phyloP scores from a whole-genome alignment of 2,797 vertebrate genomes.

The Lacerta bilineata region DNA sequence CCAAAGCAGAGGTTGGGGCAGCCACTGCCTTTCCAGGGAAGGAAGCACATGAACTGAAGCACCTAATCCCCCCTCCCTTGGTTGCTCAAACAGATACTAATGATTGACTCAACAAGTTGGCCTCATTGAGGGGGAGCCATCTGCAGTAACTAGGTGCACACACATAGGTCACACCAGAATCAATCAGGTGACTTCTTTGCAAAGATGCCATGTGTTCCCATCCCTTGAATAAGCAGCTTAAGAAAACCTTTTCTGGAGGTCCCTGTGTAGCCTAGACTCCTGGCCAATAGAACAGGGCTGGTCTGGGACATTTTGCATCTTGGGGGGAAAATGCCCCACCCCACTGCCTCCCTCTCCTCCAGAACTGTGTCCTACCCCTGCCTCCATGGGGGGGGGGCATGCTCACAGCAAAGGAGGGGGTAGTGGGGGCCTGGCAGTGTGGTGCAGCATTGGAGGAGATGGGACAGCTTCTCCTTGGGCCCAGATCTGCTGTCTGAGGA shows the following conservation, averaged over 20 bases:
- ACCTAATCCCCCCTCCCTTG: constrained; percentile 1
- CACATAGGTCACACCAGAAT: not conserved
- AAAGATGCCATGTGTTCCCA: not conserved
- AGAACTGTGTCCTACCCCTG: too few species aligned
- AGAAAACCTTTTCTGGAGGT: not conserved
- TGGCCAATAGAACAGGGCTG: not conserved
- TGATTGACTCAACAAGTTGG: not conserved
- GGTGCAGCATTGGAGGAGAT: too few species aligned
- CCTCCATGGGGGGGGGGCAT: too few species aligned
- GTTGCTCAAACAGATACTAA: constrained; percentile 14
- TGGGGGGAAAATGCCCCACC: too few species aligned
- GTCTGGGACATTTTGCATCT: too few species aligned
- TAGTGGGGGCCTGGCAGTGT: too few species aligned
- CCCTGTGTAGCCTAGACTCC: not conserved
- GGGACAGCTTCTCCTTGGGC: too few species aligned
- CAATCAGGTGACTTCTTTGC: too few species aligned
- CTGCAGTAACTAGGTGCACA: not conserved
- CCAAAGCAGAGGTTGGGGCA: constrained; percentile 67
- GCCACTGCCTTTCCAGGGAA: not conserved
- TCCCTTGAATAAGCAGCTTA: not conserved
- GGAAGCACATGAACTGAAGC: constrained; percentile 67
- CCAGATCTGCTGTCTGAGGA: too few species aligned
- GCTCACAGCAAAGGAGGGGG: too few species aligned
- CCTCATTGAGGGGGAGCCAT: not conserved
- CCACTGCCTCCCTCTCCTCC: too few species aligned